phyloP scores from a whole-genome alignment of 2,888 invertebrate species.

The Ochropleura leucogaster region DNA sequence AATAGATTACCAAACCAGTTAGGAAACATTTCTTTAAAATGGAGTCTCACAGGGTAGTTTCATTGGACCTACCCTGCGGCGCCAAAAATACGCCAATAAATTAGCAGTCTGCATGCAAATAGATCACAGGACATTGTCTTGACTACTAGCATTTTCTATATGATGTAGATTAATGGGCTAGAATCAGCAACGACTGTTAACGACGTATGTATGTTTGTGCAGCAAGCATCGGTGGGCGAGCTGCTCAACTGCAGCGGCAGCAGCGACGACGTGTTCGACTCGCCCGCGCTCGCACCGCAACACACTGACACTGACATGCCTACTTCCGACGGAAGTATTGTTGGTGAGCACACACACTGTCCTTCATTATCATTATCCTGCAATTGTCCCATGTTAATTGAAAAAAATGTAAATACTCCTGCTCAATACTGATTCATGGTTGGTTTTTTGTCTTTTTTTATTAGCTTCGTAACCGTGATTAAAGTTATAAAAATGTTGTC shows the following conservation, averaged over 20 bases:
- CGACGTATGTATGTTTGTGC: slow-evolving; percentile 21
- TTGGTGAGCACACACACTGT: slow-evolving; percentile 60
- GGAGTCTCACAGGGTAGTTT: slow-evolving; percentile 1
- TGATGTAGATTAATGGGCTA: too few species aligned
- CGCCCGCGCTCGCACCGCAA: slow-evolving; percentile 62
- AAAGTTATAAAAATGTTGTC: too few species aligned
- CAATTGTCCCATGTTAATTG: not conserved
- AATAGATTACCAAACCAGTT: not conserved
- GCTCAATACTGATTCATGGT: too few species aligned
- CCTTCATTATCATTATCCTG: not conserved
- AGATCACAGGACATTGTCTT: too few species aligned
- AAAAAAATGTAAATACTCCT: too few species aligned
- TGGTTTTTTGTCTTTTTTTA: too few species aligned
- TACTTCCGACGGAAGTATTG: slow-evolving; percentile 62
- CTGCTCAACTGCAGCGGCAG: slow-evolving; percentile 93
- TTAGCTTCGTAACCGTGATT: too few species aligned
- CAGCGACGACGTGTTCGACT: slow-evolving; percentile 93
- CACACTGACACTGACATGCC: slow-evolving; percentile 34
- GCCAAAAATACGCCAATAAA: too few species aligned
- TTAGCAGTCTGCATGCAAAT: too few species aligned
- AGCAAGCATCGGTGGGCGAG: slow-evolving; percentile 91
- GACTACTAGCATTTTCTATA: too few species aligned
- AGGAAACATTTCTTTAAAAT: not conserved
- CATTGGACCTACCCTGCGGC: not conserved
- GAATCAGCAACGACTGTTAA: too few species aligned